A percentile compares a stretch with the other conserved stretches of the same genome.
These are phyloP conservation scores for Hirundichthys speculiger DNA, from an alignment of 2,113 vertebrate species.

Conservation along the genomic window DNA sequence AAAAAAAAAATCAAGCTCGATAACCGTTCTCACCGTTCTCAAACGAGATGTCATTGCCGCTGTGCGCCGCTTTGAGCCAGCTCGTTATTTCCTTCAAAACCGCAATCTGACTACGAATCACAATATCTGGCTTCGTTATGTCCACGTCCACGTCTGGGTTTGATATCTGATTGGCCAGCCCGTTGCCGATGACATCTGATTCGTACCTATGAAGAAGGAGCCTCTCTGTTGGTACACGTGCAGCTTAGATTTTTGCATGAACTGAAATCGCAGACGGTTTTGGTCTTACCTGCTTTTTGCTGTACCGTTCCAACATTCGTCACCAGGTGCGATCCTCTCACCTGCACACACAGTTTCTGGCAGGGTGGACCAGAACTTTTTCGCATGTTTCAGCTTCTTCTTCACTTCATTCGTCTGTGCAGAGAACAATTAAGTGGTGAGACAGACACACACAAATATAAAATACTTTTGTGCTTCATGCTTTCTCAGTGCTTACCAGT, in stretches of 20 bases:
- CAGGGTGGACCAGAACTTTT: constrained; percentile 98
- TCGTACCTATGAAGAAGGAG: constrained; percentile 83
- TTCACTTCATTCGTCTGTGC: constrained; percentile 92
- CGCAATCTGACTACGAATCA: constrained; percentile 93
- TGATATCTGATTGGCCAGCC: constrained; percentile 92
- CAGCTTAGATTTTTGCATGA: background rate
- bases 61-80: constrained; percentile 93
- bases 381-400: constrained; percentile 93
- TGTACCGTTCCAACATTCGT: constrained; percentile 90
- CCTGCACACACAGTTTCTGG: constrained; percentile 89
- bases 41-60: constrained; percentile 89
- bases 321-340: constrained; percentile 86
- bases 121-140: constrained; percentile 88
- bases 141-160: constrained; percentile 97
- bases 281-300: constrained; percentile 91
- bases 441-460: background rate
- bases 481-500: constrained; percentile 82
- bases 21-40: constrained; percentile 82
- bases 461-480: background rate
- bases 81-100: constrained; percentile 91
- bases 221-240: background rate
- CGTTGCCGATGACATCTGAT: constrained; percentile 91
- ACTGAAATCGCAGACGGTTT: background rate
- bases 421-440: background rate
- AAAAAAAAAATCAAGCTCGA: no score